phyloP scores from a whole-genome alignment of 2,888 invertebrate genomes.

The Heliconius ethilla region DNA sequence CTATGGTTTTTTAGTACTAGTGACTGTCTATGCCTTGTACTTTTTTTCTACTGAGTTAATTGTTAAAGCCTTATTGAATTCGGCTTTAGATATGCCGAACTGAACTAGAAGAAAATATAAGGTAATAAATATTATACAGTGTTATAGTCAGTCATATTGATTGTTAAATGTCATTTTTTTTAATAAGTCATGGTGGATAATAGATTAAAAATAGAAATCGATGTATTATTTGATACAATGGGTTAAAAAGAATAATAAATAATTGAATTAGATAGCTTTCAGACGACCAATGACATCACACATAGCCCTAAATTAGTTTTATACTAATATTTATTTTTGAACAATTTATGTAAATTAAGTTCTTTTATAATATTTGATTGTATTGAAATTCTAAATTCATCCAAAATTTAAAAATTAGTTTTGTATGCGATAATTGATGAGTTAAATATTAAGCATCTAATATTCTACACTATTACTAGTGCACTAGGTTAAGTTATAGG shows the following conservation, averaged over 20 bases:
- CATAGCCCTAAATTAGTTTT: not conserved
- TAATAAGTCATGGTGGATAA: not conserved
- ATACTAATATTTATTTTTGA: not conserved
- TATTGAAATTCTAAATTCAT: not conserved
- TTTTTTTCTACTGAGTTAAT: not conserved
- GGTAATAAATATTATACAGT: not conserved
- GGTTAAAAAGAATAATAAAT: not conserved
- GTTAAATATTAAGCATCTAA: not conserved
- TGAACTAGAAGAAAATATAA: not conserved
- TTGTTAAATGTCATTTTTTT: not conserved
- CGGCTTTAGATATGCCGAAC: not conserved
- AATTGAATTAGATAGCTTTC: not conserved
- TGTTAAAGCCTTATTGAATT: not conserved
- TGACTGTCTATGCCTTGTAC: not conserved
- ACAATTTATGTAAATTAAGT: not conserved
- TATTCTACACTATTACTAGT: not conserved
- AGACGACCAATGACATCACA: not conserved
- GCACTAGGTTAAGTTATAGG: not conserved
- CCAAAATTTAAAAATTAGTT: not conserved
- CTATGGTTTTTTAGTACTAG: not conserved
- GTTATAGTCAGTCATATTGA: not conserved
- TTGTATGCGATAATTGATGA: not conserved
- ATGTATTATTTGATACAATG: not conserved
- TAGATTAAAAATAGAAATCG: slow-evolving; percentile 1
- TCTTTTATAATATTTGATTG: not conserved